These are phyloP conservation scores for Kryptolebias marmoratus DNA, from an alignment of 2,113 vertebrate genomes.

Conservation along the genomic window DNA sequence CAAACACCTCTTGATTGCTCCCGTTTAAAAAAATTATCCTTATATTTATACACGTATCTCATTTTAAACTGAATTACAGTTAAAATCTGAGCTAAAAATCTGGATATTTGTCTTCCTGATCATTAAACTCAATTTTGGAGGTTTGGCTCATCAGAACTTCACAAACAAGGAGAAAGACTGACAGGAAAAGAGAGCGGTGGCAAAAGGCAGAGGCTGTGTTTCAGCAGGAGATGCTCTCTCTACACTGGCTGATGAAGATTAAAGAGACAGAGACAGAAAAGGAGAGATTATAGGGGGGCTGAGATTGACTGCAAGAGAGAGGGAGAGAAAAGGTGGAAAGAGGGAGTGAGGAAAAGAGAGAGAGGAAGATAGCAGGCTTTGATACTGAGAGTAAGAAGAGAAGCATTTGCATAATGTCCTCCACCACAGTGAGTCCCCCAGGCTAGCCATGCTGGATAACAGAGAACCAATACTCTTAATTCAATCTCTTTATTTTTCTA, in stretches of 20 bases:
- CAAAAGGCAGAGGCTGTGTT: constrained; percentile 23
- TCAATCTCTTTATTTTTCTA: constrained; percentile 99
- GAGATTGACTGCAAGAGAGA: constrained; percentile 68
- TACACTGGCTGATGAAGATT: constrained; percentile 75
- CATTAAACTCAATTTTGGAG: constrained; percentile 41
- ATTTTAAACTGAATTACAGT: no score
- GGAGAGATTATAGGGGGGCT: constrained; percentile 78
- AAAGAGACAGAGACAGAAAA: constrained; percentile 65
- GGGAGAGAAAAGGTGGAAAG: constrained; percentile 38
- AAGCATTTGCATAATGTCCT: constrained; percentile 99
- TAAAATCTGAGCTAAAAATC: constrained; percentile 5
- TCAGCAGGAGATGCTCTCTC: constrained; percentile 58
- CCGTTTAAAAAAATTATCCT: no score
- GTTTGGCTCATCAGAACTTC: constrained; percentile 43
- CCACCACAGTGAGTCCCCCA: constrained; percentile 95
- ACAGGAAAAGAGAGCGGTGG: constrained; percentile 16
- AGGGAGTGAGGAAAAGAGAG: constrained; percentile 46
- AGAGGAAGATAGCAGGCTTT: constrained; percentile 44
- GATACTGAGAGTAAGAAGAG: constrained; percentile 53
- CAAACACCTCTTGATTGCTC: no score
- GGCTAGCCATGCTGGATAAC: constrained; percentile 97
- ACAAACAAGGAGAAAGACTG: constrained; percentile 25
- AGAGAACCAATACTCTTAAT: constrained; percentile 99
- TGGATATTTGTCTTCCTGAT: constrained; percentile 17
- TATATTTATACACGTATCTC: no score